Percentiles rank a stretch among this genome's conserved stretches.
phyloP scores from a whole-genome alignment of 2,797 vertebrate genomes.

The Sebastes hubbsi region DNA sequence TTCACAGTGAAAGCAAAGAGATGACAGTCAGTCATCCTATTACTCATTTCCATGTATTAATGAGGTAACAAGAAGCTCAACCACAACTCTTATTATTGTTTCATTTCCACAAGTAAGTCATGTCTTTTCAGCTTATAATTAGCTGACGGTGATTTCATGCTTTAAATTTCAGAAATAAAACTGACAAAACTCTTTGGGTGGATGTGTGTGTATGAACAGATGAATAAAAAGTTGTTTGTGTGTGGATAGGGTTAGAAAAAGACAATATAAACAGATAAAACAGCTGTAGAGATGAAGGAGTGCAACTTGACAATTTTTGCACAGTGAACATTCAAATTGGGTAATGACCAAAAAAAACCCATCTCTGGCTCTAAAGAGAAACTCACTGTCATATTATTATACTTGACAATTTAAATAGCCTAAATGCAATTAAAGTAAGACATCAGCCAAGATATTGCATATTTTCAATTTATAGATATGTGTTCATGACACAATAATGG shows the following conservation, averaged over 20 bases:
- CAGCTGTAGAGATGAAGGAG: background rate
- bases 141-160: conserved; percentile 5
- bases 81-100: conserved; percentile 3
- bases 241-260: background rate
- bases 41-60: conserved; percentile 30
- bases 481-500: background rate
- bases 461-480: background rate
- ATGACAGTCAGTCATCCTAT: conserved; percentile 25
- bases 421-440: background rate
- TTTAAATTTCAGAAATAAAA: conserved; percentile 11
- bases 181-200: no score
- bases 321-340: background rate
- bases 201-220: background rate
- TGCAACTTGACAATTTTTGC: background rate
- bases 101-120: conserved; percentile 23
- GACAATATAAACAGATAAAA: background rate
- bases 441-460: background rate
- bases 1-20: conserved; percentile 40
- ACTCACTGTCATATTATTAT: background rate
- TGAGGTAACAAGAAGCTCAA: conserved; percentile 18
- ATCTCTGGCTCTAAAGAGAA: background rate
- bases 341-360: background rate
- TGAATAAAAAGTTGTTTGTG: background rate
- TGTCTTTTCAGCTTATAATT: conserved; percentile 16
- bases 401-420: background rate